Percentiles rank a stretch among this genome's conserved stretches.
Evolutionary conservation across 2,888 invertebrate species (phyloP).

Genomic region (Caenorhabditis afra): DNA sequence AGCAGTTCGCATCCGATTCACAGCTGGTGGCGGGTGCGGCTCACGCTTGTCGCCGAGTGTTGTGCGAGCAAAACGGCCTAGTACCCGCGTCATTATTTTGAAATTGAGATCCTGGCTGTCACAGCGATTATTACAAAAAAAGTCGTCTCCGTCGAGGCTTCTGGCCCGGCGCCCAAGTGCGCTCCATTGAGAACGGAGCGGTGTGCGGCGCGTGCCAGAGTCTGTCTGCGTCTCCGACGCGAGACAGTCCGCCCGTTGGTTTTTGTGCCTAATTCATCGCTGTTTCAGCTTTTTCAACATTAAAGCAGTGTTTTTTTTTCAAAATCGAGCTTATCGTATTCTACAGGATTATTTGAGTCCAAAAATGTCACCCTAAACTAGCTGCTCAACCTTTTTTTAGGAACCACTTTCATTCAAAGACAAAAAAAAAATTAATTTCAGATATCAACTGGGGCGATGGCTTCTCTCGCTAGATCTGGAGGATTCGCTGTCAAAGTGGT

Average conservation of each 20-base stretch:
- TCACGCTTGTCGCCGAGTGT: slow-evolving; percentile 47
- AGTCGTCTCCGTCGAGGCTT: background rate
- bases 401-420: background rate
- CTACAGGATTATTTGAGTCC: too few relatives aligned
- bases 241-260: slow-evolving; percentile 60
- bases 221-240: slow-evolving; percentile 49
- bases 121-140: slow-evolving; percentile 54
- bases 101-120: slow-evolving; percentile 58
- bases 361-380: too few relatives aligned
- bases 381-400: too few relatives aligned
- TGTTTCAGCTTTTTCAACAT: slow-evolving; percentile 43
- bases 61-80: slow-evolving; percentile 45
- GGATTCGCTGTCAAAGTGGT: slow-evolving; percentile 72
- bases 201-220: slow-evolving; percentile 45
- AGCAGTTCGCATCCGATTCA: slow-evolving; percentile 47
- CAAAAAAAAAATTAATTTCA: slow-evolving; percentile 35
- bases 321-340: too few relatives aligned
- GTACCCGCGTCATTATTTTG: slow-evolving; percentile 60
- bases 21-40: slow-evolving; percentile 52
- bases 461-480: slow-evolving; percentile 73
- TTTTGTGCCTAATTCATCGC: slow-evolving; percentile 8
- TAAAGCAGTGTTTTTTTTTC: slow-evolving; percentile 11
- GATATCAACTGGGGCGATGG: slow-evolving; percentile 67
- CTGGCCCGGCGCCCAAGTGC: background rate
- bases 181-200: slow-evolving; percentile 47